A percentile compares a stretch with the other conserved stretches of the same genome.
Conservation (phyloP, 2,797 vertebrate genomes). For the Malacoraja senta region DNA sequence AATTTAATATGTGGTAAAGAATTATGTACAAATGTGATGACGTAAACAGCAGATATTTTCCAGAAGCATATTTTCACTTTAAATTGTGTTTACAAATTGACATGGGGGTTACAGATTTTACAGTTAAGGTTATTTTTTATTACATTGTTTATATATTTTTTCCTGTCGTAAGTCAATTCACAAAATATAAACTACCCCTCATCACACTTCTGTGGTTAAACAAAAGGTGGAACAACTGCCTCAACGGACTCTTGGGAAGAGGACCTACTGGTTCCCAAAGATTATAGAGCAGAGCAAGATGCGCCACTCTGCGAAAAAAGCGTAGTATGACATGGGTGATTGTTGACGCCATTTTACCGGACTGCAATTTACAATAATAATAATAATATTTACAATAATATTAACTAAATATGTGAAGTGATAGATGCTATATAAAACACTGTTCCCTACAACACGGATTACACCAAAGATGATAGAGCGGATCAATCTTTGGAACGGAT, state of each 20-base stretch:
- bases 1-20: background rate
- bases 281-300: no score
- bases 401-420: no score
- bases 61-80: background rate
- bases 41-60: background rate
- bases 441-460: no score
- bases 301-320: no score
- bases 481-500: no score
- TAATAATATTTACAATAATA: no score
- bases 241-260: background rate
- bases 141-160: background rate
- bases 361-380: no score
- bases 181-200: background rate
- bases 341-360: no score
- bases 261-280: background rate
- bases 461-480: no score
- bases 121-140: background rate
- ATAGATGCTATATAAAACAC: no score
- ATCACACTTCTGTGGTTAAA: background rate
- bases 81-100: background rate
- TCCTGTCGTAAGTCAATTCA: background rate
- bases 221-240: background rate
- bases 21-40: background rate
- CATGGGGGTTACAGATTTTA: background rate
- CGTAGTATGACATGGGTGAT: no score